A percentile compares a stretch with the other conserved stretches of the same genome.
These are phyloP conservation scores for Silurus aristotelis DNA, from an alignment of 2,797 vertebrate genomes.

Conservation along the genomic window DNA sequence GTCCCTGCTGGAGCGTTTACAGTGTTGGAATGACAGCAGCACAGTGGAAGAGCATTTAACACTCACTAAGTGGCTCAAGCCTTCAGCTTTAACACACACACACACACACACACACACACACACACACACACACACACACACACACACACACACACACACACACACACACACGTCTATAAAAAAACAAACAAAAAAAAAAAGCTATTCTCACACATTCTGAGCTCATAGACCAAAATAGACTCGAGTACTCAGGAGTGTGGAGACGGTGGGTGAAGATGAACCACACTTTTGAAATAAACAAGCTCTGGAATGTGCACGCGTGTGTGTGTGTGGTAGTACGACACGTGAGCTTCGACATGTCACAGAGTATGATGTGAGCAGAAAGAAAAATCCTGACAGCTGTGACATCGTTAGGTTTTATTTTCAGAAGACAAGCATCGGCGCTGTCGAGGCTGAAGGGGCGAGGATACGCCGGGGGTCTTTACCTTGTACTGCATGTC, in stretches of 20 bases:
- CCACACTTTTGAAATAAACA: slow-evolving; percentile 6
- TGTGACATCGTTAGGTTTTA: neutral
- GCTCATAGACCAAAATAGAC: slow-evolving; percentile 65
- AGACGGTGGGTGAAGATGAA: slow-evolving; percentile 1
- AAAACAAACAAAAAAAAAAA: slow-evolving; percentile 48
- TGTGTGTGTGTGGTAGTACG: no score
- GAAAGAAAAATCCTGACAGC: neutral
- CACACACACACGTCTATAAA: no score
- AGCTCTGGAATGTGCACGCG: neutral
- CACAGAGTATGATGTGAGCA: neutral
- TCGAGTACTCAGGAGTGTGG: neutral
- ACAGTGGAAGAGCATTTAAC: slow-evolving; percentile 16
- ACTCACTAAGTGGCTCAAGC: slow-evolving; percentile 28
- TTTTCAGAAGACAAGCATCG: neutral
- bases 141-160: no score
- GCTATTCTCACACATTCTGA: slow-evolving; percentile 60
- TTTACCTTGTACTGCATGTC: slow-evolving; percentile 10
- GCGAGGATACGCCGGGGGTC: neutral
- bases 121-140: neutral
- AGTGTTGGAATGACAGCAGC: neutral
- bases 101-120: neutral
- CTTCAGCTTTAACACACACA: slow-evolving; percentile 22
- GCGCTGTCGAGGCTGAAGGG: neutral
- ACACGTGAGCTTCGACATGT: neutral
- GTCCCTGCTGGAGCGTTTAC: neutral